These are phyloP conservation scores for Rhinoderma darwinii DNA, from an alignment of 2,113 vertebrate species.

Conservation along the genomic window DNA sequence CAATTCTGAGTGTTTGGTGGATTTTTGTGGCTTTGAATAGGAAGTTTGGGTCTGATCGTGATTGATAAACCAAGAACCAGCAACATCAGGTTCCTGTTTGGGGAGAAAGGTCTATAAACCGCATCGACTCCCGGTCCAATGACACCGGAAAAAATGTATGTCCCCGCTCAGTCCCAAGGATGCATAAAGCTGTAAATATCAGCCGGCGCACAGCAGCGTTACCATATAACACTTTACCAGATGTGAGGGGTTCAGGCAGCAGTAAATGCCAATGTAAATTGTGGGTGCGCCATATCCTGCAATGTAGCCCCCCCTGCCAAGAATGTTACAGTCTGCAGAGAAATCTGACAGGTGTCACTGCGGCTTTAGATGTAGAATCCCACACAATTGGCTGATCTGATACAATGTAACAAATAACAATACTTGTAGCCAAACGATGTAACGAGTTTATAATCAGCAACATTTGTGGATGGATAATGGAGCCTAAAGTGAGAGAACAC, in stretches of 20 bases:
- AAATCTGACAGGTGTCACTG: constrained; percentile 30
- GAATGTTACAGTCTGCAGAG: neutral
- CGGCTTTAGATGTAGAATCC: constrained; percentile 7
- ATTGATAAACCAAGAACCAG: constrained; percentile 34
- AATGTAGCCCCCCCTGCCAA: neutral
- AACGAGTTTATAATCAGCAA: neutral
- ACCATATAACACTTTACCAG: constrained; percentile 42
- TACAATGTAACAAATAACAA: constrained; percentile 3
- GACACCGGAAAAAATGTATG: constrained; percentile 28
- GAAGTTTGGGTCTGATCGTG: constrained; percentile 32
- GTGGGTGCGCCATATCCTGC: constrained; percentile 3
- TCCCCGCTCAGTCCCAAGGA: constrained; percentile 39
- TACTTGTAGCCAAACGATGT: neutral
- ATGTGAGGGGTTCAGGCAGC: constrained; percentile 14
- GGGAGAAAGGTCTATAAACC: constrained; percentile 13
- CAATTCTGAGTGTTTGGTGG: neutral
- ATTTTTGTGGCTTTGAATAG: constrained; percentile 47
- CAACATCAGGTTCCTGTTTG: neutral
- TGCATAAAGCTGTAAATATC: constrained; percentile 29
- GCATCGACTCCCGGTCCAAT: neutral
- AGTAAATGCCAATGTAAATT: constrained; percentile 40
- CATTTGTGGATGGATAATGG: neutral
- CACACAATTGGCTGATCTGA: neutral
- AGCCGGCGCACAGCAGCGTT: neutral
- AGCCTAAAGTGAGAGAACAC: neutral